Evolutionary conservation across 37 sponge, comb jelly and placozoan species (phyloP).

Genomic region (Haliclona indistincta): DNA sequence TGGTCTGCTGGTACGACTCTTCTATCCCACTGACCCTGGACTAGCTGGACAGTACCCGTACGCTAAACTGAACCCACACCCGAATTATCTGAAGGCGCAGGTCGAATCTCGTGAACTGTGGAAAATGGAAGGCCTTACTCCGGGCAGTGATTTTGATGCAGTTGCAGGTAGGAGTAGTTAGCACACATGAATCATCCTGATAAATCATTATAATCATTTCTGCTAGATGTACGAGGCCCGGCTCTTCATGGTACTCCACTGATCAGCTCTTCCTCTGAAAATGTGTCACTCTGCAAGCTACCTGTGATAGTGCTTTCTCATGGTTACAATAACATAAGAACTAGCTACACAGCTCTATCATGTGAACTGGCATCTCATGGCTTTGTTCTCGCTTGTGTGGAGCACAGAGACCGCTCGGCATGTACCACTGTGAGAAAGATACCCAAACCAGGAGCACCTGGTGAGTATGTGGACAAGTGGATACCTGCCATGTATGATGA

Average conservation of each 20-base stretch:
- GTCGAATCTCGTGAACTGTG: too few species aligned
- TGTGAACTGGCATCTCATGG: constrained; percentile 86
- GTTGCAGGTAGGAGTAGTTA: too few species aligned
- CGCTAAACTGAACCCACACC: constrained; percentile 23
- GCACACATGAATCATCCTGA: too few species aligned
- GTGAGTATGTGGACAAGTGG: constrained; percentile 37
- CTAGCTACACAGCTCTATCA: constrained; percentile 43
- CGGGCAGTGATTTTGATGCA: too few species aligned
- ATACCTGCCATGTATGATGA: constrained; percentile 3
- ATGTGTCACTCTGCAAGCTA: too few species aligned
- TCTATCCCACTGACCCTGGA: constrained; percentile 47
- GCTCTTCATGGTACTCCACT: constrained; percentile 40
- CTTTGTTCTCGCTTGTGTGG: constrained; percentile 69
- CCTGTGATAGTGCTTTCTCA: constrained; percentile 80
- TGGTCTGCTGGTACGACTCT: constrained; percentile 53
- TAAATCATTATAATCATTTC: too few species aligned
- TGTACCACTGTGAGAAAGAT: constrained; percentile 22
- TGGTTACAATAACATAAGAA: constrained; percentile 70
- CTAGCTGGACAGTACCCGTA: constrained; percentile 10
- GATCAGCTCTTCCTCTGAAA: too few species aligned
- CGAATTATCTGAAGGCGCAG: constrained; percentile 39
- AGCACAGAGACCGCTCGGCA: constrained; percentile 75
- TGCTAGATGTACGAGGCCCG: too few species aligned
- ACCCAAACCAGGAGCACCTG: constrained; percentile 2
- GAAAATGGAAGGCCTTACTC: too few species aligned